These are phyloP conservation scores for Zygogramma bicolorata DNA, from an alignment of 2,888 invertebrate species.

Conservation along the genomic window DNA sequence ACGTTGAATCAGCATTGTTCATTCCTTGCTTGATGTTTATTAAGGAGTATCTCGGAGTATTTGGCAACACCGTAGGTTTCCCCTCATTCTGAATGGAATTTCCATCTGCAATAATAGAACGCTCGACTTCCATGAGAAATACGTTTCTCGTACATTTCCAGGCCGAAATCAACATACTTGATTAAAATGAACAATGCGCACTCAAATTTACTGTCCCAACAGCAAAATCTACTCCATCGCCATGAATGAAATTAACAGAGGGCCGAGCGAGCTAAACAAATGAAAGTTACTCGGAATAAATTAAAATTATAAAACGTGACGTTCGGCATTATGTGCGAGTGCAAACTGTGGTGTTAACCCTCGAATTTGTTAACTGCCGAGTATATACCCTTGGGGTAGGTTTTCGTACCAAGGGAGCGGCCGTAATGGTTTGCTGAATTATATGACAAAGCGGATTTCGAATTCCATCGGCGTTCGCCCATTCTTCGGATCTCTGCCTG, in stretches of 20 bases:
- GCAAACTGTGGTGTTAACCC: background rate
- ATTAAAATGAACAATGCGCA: background rate
- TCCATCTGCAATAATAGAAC: background rate
- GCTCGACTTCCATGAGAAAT: background rate
- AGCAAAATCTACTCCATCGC: background rate
- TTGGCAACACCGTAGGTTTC: background rate
- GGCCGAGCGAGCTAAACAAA: background rate
- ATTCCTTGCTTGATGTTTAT: no score
- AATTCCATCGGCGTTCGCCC: background rate
- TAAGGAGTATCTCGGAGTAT: no score
- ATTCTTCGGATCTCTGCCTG: background rate
- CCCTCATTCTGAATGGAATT: background rate
- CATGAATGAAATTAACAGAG: background rate
- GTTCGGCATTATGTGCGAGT: background rate
- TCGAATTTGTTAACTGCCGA: background rate
- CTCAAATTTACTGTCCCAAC: background rate
- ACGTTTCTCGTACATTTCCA: background rate
- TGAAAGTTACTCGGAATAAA: background rate
- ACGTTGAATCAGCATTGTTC: no score
- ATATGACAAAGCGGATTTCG: background rate
- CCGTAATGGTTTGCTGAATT: background rate
- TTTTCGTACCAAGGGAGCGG: background rate
- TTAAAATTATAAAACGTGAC: background rate
- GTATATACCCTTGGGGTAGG: background rate
- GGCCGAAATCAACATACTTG: conserved; percentile 1